Evolutionary conservation across 2,888 invertebrate genomes (phyloP).

Genomic region (Eretmocerus hayati): DNA sequence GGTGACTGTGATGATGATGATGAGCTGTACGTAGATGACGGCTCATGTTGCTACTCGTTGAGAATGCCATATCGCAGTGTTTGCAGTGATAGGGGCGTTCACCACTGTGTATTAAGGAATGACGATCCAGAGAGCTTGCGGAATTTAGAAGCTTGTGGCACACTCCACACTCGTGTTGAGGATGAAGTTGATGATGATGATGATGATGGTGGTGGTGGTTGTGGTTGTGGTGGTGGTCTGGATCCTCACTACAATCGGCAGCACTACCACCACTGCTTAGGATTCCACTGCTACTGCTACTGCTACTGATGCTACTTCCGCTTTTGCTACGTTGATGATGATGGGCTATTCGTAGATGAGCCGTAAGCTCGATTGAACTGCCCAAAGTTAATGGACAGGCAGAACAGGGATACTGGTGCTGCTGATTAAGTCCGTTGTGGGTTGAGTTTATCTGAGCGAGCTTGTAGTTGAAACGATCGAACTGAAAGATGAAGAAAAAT

Average conservation of each 20-base stretch:
- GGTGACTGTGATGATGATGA: conserved; percentile 3
- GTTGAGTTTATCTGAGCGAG: too few relatives aligned
- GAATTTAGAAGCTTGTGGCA: conserved; percentile 69
- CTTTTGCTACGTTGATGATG: too few relatives aligned
- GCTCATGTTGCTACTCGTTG: conserved; percentile 82
- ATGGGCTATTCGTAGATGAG: conserved; percentile 40
- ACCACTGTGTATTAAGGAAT: conserved; percentile 73
- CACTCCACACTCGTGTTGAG: conserved; percentile 58
- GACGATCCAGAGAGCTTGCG: conserved; percentile 70
- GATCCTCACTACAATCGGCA: conserved; percentile 45
- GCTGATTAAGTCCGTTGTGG: too few relatives aligned
- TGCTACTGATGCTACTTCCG: too few relatives aligned
- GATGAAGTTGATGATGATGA: too few relatives aligned
- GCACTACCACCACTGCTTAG: conserved; percentile 22
- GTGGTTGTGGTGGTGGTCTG: too few relatives aligned
- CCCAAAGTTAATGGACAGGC: conserved; percentile 35
- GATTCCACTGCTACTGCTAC: conserved; percentile 32
- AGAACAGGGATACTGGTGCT: conserved; percentile 38
- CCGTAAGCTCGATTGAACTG: conserved; percentile 33
- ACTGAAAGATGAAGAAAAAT: conserved; percentile 6
- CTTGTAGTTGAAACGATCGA: conserved; percentile 11
- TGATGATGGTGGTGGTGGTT: too few relatives aligned
- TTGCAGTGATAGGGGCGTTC: conserved; percentile 75
- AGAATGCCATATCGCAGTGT: conserved; percentile 72
- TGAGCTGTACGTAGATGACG: conserved; percentile 65